Percentiles rank a stretch among this genome's conserved stretches.
Evolutionary conservation across 1,140 invertebrate genomes (phyloP).

Genomic region (Myzus persicae): DNA sequence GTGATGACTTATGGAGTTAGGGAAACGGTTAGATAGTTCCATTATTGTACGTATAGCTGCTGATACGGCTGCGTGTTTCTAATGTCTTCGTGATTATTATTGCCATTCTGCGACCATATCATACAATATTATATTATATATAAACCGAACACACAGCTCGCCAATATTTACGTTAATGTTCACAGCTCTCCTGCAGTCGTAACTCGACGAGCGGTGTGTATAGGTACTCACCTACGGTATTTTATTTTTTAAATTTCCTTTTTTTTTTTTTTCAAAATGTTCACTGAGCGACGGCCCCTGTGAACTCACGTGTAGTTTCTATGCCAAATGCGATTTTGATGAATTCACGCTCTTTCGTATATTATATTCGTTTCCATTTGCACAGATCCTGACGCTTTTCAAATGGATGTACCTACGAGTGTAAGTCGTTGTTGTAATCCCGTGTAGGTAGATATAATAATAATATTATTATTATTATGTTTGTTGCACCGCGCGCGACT

Average conservation of each 20-base stretch:
- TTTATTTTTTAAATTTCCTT: neutral
- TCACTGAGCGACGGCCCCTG: neutral
- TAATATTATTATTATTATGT: neutral
- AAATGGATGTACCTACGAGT: neutral
- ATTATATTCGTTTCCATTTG: neutral
- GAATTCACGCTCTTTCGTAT: neutral
- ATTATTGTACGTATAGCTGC: neutral
- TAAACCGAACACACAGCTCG: neutral
- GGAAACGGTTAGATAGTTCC: neutral
- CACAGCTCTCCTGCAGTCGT: neutral
- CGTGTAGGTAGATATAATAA: neutral
- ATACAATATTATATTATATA: neutral
- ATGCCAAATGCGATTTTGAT: slow-evolving; percentile 23
- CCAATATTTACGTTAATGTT: slow-evolving; percentile 1
- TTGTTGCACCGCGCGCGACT: neutral
- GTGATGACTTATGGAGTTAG: no score
- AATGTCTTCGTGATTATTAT: slow-evolving; percentile 37
- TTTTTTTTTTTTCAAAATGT: neutral
- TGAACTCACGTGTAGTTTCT: neutral
- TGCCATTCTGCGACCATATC: neutral
- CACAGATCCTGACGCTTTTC: neutral
- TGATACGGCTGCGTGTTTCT: neutral
- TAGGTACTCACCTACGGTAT: neutral
- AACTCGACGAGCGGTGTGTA: neutral
- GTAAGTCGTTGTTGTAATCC: neutral